Percentiles rank a stretch among this genome's conserved stretches.
phyloP scores from a whole-genome alignment of 2,113 vertebrate species.

The Cardinalis cardinalis region DNA sequence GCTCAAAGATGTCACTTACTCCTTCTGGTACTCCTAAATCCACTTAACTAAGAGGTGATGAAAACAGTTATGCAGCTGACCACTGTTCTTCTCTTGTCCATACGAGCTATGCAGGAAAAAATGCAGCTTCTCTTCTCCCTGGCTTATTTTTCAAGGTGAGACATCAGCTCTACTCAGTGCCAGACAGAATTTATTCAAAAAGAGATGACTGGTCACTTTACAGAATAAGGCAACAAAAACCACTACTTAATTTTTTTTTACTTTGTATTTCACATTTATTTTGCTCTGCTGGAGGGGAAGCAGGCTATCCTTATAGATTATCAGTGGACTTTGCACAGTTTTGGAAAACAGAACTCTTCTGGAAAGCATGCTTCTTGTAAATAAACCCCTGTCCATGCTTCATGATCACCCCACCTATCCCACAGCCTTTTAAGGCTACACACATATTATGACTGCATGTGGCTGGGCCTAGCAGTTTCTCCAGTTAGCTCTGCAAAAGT shows the following conservation, averaged over 20 bases:
- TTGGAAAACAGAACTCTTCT: background rate
- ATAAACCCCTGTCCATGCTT: background rate
- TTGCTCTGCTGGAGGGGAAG: background rate
- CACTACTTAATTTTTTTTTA: background rate
- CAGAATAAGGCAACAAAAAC: background rate
- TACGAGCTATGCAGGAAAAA: background rate
- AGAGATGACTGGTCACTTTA: background rate
- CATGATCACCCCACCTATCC: background rate
- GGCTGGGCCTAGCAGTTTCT: background rate
- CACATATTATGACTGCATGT: background rate
- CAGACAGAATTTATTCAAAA: background rate
- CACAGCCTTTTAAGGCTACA: background rate
- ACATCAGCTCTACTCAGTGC: background rate
- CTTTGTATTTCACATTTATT: background rate
- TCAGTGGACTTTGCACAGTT: background rate
- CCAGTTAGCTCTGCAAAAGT: background rate
- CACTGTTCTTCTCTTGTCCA: background rate
- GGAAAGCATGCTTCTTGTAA: conserved; percentile 1
- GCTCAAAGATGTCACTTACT: background rate
- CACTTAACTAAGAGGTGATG: background rate
- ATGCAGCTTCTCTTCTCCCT: background rate
- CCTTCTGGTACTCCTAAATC: background rate
- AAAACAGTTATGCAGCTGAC: background rate
- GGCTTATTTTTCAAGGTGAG: background rate
- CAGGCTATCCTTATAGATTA: background rate